Evolutionary conservation across 2,113 vertebrate genomes (phyloP), one percentile per base, ranked within the genome.

Genomic region (Antechinus stuartii): DNA sequence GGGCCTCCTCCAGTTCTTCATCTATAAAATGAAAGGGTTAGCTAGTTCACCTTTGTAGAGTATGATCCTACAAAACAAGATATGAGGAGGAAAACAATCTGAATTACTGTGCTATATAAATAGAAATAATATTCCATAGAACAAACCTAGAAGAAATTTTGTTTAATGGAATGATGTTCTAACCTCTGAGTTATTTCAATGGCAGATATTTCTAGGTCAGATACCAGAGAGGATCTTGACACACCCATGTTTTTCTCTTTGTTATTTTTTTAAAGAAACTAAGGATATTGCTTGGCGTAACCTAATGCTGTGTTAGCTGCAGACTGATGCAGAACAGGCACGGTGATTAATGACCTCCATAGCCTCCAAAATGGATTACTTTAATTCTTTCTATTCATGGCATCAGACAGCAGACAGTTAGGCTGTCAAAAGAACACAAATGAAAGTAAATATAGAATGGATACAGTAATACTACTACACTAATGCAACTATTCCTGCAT

Each of bases 231-330:
- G 49, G 94, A 68, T 50, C 46, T 53, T 42, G 54, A 89, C 14
- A 91, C 53, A 25, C 89, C 16, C 16, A 90, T 90, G 42, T 57
- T 27, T 90, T 84, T 91, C 68, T 94, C 94, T 94, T 6, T 10
- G 8, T 30, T 47, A 16, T 89, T 92, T 93, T 56, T 53, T 91
- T n/a, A 26, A 47, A 42, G 49, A 94, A 25, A 52, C 52, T 68
- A 27, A 2, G 26, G 55, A 24, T 50, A 52, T 54, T 52, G 50
- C 25, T 25, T 47, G n/a, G 22, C 27, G 54, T 89, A 16, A 56
- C 54, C 46, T 30, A 89, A 26, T 1, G 3, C 49, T 25, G 26
- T 22, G 47, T 49, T 68, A 93, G 57, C 84, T 0, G 2, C 24
- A 54, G 35, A 47, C 0, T 0, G 49, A 50, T 90, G 47, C 47